Conservation (phyloP, 2,113 vertebrate species). For the Ctenomys sociabilis region DNA sequence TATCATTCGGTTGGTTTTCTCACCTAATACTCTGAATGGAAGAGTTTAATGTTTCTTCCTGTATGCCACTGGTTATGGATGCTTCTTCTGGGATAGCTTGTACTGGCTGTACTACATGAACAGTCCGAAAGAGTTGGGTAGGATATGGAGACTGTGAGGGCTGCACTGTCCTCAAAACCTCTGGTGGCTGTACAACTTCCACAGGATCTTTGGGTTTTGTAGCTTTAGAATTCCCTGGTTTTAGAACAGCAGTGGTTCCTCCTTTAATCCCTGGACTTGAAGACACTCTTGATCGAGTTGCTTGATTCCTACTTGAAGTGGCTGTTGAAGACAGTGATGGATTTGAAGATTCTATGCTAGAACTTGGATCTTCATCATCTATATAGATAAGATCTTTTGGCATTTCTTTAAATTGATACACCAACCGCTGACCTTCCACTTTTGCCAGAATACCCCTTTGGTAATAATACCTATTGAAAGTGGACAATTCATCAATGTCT, state of each 20-base stretch:
- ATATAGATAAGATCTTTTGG: conserved; percentile 96
- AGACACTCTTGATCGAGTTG: conserved; percentile 82
- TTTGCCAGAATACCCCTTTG: conserved; percentile 99
- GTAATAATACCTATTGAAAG: conserved; percentile 95
- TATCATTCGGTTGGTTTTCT: conserved; percentile 37
- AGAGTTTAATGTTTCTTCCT: conserved; percentile 84
- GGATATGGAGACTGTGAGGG: conserved; percentile 90
- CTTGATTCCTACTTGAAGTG: conserved; percentile 84
- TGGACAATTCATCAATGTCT: conserved; percentile 38
- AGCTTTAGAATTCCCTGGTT: conserved; percentile 85
- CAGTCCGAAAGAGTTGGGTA: conserved; percentile 93
- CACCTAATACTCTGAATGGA: conserved; percentile 86
- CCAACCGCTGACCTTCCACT: conserved; percentile 98
- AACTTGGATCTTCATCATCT: conserved; percentile 91
- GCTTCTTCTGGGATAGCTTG: conserved; percentile 88
- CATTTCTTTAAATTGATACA: conserved; percentile 98
- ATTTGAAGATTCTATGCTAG: conserved; percentile 88
- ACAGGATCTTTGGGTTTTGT: conserved; percentile 85
- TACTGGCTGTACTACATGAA: conserved; percentile 93
- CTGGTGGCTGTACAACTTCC: conserved; percentile 90
- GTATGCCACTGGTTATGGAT: conserved; percentile 78
- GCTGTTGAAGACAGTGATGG: conserved; percentile 82
- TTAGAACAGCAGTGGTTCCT: conserved; percentile 84
- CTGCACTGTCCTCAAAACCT: conserved; percentile 93
- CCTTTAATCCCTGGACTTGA: conserved; percentile 83